A percentile compares a stretch with the other conserved stretches of the same genome.
These are phyloP conservation scores for Conchocele bisecta DNA, from an alignment of 2,888 invertebrate genomes.

Conservation along the genomic window DNA sequence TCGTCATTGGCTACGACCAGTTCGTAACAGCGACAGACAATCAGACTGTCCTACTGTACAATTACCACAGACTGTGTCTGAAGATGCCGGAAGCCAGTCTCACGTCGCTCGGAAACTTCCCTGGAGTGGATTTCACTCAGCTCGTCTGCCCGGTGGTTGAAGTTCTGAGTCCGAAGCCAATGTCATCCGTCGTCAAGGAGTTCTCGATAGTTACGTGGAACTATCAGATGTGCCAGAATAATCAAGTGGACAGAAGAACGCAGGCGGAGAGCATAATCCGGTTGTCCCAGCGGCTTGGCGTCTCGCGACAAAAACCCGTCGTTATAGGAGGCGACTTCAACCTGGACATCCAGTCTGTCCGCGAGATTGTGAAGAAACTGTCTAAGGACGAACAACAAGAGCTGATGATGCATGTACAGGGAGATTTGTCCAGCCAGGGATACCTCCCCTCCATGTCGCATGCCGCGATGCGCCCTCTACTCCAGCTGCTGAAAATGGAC, in stretches of 20 bases:
- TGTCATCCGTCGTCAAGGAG: background rate
- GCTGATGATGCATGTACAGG: too few species aligned
- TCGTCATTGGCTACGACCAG: slow-evolving; percentile 1
- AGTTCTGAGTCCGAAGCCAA: background rate
- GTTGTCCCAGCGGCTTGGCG: background rate
- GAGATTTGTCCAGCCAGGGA: too few species aligned
- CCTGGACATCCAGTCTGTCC: background rate
- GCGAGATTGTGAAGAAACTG: slow-evolving; percentile 3
- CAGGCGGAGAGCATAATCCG: background rate
- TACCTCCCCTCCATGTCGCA: too few species aligned
- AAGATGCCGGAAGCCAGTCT: background rate
- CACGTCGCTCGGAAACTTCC: background rate
- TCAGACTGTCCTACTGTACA: background rate
- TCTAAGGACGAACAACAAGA: too few species aligned
- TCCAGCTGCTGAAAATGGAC: too few species aligned
- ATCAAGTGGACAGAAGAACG: background rate
- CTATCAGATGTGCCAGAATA: background rate
- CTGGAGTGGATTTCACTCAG: background rate
- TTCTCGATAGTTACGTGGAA: slow-evolving; percentile 4
- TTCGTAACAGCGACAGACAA: background rate
- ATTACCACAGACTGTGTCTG: background rate
- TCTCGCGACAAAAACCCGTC: background rate
- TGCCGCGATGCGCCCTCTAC: too few species aligned
- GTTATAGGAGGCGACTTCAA: slow-evolving; percentile 3
- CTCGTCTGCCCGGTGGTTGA: background rate